phyloP scores from a whole-genome alignment of 2,113 vertebrate species.

The Poeciliopsis occidentalis region DNA sequence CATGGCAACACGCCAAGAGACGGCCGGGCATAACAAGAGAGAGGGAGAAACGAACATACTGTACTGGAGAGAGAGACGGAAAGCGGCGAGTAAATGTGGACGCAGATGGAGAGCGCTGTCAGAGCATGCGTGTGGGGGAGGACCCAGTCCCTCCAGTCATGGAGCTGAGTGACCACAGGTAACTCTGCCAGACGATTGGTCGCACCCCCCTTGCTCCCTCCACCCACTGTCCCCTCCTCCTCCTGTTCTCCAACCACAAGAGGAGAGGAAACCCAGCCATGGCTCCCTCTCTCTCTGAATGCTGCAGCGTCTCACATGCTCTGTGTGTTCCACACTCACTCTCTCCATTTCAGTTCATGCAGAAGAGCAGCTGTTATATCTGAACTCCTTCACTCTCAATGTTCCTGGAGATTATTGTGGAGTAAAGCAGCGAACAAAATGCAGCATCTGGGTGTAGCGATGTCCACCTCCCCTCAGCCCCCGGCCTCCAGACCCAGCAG shows the following conservation, averaged over 20 bases:
- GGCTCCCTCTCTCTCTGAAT: not conserved
- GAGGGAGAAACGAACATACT: constrained; percentile 40
- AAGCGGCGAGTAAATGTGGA: constrained; percentile 1
- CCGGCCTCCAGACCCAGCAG: not conserved
- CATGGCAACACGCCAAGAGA: constrained; percentile 36
- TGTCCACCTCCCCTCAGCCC: too few relatives aligned
- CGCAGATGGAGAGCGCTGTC: constrained; percentile 17
- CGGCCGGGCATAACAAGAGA: constrained; percentile 1
- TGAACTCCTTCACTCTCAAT: not conserved
- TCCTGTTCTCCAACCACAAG: constrained; percentile 35
- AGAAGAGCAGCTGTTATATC: not conserved
- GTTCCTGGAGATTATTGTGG: not conserved
- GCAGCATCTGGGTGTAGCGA: too few relatives aligned
- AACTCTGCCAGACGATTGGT: constrained; percentile 74
- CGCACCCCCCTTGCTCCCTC: constrained; percentile 76
- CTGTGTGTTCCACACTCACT: not conserved
- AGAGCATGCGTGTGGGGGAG: constrained; percentile 17
- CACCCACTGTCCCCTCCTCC: constrained; percentile 63
- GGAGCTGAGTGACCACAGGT: constrained; percentile 41
- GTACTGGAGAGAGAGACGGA: constrained; percentile 35
- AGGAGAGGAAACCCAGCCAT: constrained; percentile 34
- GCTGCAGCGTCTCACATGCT: not conserved
- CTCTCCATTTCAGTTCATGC: not conserved
- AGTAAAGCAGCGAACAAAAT: not conserved
- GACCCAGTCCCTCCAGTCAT: not conserved